Evolutionary conservation across 2,797 vertebrate species (phyloP).

Genomic region (Neosalanx taihuensis): DNA sequence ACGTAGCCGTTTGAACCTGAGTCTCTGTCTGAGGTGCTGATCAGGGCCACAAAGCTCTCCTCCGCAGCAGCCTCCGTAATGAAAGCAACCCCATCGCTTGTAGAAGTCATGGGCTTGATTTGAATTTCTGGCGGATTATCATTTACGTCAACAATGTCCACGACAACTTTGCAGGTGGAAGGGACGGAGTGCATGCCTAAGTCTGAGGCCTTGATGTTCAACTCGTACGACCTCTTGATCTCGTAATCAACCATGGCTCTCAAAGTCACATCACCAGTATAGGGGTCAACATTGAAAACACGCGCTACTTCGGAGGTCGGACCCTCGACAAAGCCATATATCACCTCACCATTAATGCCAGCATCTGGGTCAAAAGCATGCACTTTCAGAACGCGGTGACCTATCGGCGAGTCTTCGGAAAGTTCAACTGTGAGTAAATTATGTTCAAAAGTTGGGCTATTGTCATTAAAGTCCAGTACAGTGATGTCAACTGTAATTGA

Average conservation of each 20-base stretch:
- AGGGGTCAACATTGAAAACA: constrained; percentile 70
- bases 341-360: constrained; percentile 74
- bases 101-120: constrained; percentile 77
- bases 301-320: constrained; percentile 51
- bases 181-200: constrained; percentile 59
- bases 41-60: constrained; percentile 78
- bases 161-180: constrained; percentile 64
- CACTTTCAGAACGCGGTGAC: constrained; percentile 69
- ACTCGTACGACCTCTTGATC: constrained; percentile 65
- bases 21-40: constrained; percentile 80
- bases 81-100: constrained; percentile 71
- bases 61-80: constrained; percentile 74
- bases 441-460: constrained; percentile 78
- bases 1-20: constrained; percentile 78
- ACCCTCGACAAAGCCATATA: constrained; percentile 67
- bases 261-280: constrained; percentile 70
- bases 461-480: constrained; percentile 80
- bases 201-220: constrained; percentile 68
- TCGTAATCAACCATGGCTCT: constrained; percentile 70
- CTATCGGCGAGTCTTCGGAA: constrained; percentile 68
- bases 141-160: constrained; percentile 75
- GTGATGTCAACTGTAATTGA: constrained; percentile 63
- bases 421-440: constrained; percentile 70
- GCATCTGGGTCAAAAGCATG: constrained; percentile 75
- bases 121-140: constrained; percentile 74